These are phyloP conservation scores for Botia almorhae DNA, from an alignment of 2,797 vertebrate genomes.

Conservation along the genomic window DNA sequence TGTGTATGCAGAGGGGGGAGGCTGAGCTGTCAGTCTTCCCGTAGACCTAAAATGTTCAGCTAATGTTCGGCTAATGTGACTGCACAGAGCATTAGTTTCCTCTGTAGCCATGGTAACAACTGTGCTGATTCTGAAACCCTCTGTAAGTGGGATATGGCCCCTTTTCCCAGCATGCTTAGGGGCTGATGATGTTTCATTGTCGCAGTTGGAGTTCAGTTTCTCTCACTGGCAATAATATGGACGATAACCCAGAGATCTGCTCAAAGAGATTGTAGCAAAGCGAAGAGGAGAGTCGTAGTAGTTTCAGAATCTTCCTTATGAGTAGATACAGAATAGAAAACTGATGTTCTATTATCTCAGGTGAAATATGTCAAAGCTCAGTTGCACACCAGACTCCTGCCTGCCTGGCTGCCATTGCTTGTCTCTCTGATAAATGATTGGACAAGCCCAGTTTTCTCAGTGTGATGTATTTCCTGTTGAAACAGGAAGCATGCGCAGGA, in stretches of 20 bases:
- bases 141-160: slow-evolving; percentile 28
- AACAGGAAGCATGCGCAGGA: background rate
- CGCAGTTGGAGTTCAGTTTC: slow-evolving; percentile 61
- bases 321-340: slow-evolving; percentile 38
- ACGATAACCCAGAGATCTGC: slow-evolving; percentile 60
- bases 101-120: slow-evolving; percentile 58
- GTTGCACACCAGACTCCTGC: slow-evolving; percentile 10
- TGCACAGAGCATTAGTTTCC: slow-evolving; percentile 42
- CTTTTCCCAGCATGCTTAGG: slow-evolving; percentile 48
- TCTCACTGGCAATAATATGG: slow-evolving; percentile 79
- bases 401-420: slow-evolving; percentile 29
- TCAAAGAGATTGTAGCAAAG: slow-evolving; percentile 78
- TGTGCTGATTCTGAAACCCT: slow-evolving; percentile 55
- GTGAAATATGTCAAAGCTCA: slow-evolving; percentile 51
- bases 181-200: slow-evolving; percentile 48
- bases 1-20: slow-evolving; percentile 15
- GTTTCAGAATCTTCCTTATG: slow-evolving; percentile 40
- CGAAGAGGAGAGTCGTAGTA: slow-evolving; percentile 44
- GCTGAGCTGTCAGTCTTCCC: background rate
- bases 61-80: slow-evolving; percentile 11
- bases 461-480: slow-evolving; percentile 3
- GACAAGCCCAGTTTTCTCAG: background rate
- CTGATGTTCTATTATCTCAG: slow-evolving; percentile 56
- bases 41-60: slow-evolving; percentile 10
- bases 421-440: background rate